Percentiles rank a stretch among this genome's conserved stretches.
These are phyloP conservation scores for Vollenhovia emeryi DNA, from an alignment of 1,140 invertebrate species.

Conservation along the genomic window DNA sequence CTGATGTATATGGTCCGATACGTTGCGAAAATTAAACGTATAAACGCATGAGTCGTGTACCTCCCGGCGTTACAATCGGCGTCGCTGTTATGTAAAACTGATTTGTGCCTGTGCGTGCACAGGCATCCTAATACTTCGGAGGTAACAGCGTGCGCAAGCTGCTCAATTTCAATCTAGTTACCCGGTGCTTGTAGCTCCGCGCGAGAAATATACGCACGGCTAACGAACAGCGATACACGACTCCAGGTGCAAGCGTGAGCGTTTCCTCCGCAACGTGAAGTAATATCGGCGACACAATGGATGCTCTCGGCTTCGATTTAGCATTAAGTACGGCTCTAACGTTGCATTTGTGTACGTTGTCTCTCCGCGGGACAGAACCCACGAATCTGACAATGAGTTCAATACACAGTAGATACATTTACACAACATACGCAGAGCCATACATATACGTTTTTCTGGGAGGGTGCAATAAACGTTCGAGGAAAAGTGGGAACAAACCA, in stretches of 20 bases:
- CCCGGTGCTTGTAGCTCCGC: not conserved
- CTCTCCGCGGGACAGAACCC: not conserved
- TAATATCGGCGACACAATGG: conserved; percentile 30
- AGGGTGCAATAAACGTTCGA: not conserved
- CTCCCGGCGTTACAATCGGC: conserved; percentile 15
- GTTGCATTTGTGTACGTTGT: not conserved
- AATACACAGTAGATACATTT: not conserved
- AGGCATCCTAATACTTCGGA: conserved; percentile 17
- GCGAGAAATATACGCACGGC: not conserved
- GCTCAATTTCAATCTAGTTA: conserved; percentile 42
- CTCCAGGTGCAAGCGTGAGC: not conserved
- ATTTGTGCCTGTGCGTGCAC: conserved; percentile 12
- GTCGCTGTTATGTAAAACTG: conserved; percentile 35
- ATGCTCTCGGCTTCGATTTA: not conserved
- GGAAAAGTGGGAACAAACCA: not conserved
- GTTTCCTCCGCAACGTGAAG: not conserved
- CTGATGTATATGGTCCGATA: conserved; percentile 37
- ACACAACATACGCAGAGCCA: not conserved
- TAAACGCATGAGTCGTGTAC: conserved; percentile 8
- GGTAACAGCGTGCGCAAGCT: not conserved
- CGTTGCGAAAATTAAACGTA: conserved; percentile 46
- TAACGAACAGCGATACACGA: conserved; percentile 6
- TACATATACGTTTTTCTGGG: not conserved
- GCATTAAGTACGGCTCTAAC: not conserved
- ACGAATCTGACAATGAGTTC: not conserved